Evolutionary conservation across 1,140 invertebrate genomes (phyloP).

Genomic region (Tetraneura akinire): DNA sequence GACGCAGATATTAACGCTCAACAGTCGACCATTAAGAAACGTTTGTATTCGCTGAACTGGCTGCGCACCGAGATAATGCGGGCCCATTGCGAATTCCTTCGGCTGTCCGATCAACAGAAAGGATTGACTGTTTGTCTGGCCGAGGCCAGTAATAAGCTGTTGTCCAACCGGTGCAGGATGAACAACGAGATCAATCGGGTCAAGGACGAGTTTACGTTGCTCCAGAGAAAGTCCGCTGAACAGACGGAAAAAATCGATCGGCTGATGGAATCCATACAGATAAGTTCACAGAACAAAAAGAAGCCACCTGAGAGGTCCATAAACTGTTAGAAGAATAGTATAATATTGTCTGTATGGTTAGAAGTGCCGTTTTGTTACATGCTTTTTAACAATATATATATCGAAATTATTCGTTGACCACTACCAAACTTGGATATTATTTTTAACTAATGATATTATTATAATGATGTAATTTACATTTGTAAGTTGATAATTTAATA

Average conservation of each 20-base stretch:
- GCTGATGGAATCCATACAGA: constrained; percentile 30
- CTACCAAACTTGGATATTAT: too few species aligned
- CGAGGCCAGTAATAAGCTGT: background rate
- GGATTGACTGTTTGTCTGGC: background rate
- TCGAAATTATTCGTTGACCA: too few species aligned
- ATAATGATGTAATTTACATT: too few species aligned
- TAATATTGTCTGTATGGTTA: too few species aligned
- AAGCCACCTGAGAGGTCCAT: background rate
- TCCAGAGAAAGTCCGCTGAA: background rate
- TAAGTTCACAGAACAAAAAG: constrained; percentile 5
- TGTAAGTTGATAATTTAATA: too few species aligned
- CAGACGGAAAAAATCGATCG: background rate
- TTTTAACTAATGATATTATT: too few species aligned
- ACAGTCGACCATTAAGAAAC: constrained; percentile 4
- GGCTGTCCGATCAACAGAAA: constrained; percentile 9
- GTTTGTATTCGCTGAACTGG: constrained; percentile 21
- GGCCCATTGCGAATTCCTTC: background rate
- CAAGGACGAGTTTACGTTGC: constrained; percentile 12
- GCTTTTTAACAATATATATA: too few species aligned
- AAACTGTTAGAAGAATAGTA: background rate
- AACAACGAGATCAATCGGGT: background rate
- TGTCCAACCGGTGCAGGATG: background rate
- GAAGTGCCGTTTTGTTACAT: too few species aligned
- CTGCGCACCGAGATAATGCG: constrained; percentile 16
- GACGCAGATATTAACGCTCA: background rate